These are phyloP conservation scores for Tupaia tana DNA, from an alignment of 2,113 vertebrate species.

Conservation along the genomic window DNA sequence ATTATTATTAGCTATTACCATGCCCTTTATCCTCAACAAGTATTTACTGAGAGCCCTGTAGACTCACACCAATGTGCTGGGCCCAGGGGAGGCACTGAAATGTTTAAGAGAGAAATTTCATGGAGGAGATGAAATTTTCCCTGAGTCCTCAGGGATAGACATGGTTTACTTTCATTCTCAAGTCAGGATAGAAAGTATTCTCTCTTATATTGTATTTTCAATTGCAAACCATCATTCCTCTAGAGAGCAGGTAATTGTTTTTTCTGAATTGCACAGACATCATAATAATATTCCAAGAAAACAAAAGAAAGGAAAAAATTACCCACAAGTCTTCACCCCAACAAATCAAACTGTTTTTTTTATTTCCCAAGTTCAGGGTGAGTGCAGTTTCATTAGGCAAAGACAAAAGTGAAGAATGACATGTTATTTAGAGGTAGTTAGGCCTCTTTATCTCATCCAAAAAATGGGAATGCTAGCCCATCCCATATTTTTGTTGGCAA, in stretches of 20 bases:
- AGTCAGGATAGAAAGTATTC: neutral
- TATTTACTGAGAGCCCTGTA: neutral
- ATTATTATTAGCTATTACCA: neutral
- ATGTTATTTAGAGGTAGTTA: neutral
- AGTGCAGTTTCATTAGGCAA: conserved; percentile 34
- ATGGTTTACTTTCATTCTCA: neutral
- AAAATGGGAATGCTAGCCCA: neutral
- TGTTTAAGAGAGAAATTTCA: neutral
- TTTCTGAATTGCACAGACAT: neutral
- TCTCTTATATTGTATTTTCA: neutral
- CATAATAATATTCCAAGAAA: conserved; percentile 33
- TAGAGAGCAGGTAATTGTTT: conserved; percentile 9
- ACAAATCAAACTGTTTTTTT: neutral
- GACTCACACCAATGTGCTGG: neutral
- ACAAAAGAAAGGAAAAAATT: neutral
- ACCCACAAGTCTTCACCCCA: neutral
- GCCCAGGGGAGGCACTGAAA: neutral
- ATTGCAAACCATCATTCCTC: neutral
- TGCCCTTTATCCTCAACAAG: neutral
- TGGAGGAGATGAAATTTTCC: neutral
- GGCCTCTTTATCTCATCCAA: neutral
- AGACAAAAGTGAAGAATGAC: neutral
- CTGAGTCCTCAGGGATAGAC: neutral
- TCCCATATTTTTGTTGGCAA: neutral
- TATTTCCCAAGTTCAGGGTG: neutral